Percentiles rank a stretch among this genome's conserved stretches.
phyloP scores from a whole-genome alignment of 2,113 vertebrate genomes.

The Glareola pratincola region DNA sequence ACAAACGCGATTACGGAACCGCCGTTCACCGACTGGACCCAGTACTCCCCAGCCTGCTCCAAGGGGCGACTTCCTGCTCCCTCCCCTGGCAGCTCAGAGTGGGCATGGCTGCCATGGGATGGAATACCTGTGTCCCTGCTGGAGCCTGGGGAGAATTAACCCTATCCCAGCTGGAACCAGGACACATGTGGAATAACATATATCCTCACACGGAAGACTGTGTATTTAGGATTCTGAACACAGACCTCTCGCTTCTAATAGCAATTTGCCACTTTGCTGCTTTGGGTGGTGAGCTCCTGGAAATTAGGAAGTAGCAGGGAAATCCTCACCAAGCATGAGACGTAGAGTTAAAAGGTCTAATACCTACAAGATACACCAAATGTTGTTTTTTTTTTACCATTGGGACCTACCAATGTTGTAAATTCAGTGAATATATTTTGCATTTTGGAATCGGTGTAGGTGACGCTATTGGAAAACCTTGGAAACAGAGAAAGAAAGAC shows the following conservation, averaged over 20 bases:
- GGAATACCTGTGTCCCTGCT: too few relatives aligned
- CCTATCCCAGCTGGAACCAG: too few relatives aligned
- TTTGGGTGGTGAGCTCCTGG: background rate
- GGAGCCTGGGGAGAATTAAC: too few relatives aligned
- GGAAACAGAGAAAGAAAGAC: background rate
- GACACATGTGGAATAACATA: background rate
- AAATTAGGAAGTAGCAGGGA: background rate
- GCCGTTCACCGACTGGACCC: too few relatives aligned
- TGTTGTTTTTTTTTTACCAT: background rate
- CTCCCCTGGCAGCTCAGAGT: too few relatives aligned
- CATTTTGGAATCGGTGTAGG: accelerated
- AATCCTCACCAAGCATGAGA: background rate
- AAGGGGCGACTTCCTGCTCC: too few relatives aligned
- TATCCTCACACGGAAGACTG: background rate
- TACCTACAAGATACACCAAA: background rate
- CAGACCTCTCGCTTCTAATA: background rate
- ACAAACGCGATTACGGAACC: too few relatives aligned
- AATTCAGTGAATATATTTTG: background rate
- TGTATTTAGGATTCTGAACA: background rate
- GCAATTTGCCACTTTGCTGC: background rate
- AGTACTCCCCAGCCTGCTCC: too few relatives aligned
- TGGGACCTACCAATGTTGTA: background rate
- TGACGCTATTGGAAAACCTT: background rate
- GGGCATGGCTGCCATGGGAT: too few relatives aligned
- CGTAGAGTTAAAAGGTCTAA: background rate